Base-by-base conservation (phyloP, 2,888 invertebrate species). In the Silvanus unidentatus region DNA sequence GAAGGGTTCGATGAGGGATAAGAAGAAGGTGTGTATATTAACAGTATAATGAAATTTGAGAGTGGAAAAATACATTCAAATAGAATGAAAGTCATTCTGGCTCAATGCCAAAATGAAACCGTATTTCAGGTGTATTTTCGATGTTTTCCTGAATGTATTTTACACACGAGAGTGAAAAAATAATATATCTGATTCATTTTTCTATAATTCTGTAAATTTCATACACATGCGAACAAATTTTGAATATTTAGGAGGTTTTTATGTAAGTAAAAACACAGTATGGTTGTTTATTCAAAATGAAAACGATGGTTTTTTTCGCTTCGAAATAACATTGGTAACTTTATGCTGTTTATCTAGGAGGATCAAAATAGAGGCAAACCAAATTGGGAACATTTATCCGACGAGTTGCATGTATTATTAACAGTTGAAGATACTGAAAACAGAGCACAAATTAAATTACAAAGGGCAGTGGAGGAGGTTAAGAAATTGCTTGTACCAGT, bases 361-460 rank as follows among this genome's bases (percentile, higher is more conserved):
- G 98, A 99, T 71, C 88, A 91, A 67, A 99, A 98, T 77, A 84
- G 97, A 71, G 99, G 99, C 59, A 99, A 99, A 76, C 96, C 98
- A 55, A 99, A 99, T 77, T 99, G 99, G 99, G 99, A 99, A 73
- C 99, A 99, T 72, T 78, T 99, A 70, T 95, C 94, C 62, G 99
- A 99, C 71, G 98, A 99, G 66, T 80, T 99, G 45, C 99, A 99
- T 75, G 98, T 99, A 52, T 78, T 99, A 59, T 87, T 99, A 64
- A 98, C 97, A 59, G 98, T 98, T 16, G 99, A 99, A 76, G 99
- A 99, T 74, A 93, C 97, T 53, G 91, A 95, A 71, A 97, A 98
- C 75, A 81, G 99, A 68, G 95, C 96, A 54, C 88, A 90, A 71
- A 76, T 97, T 53, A 98, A 99, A 76, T 79, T 99, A 63, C 85